Percentiles rank a stretch among this genome's conserved stretches.
phyloP scores from a whole-genome alignment of 2,797 vertebrate species.

The Ctenosaura bakeri region DNA sequence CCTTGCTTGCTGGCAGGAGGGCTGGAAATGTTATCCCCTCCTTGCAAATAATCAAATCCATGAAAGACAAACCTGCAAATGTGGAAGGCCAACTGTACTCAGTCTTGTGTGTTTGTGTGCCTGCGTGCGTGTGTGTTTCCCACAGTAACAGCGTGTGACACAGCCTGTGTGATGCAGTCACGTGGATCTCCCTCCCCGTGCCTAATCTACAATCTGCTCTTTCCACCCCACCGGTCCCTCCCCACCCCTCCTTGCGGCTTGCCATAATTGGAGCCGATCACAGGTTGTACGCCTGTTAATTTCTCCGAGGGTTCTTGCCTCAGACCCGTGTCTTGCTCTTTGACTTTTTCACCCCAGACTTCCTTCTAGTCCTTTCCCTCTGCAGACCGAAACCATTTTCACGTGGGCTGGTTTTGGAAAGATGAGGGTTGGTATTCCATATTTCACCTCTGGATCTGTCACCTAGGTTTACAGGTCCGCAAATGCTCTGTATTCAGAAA shows the following conservation, averaged over 20 bases:
- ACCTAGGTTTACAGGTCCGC: not conserved
- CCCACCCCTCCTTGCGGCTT: not conserved
- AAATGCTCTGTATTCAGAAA: too few relatives aligned
- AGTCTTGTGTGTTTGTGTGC: not conserved
- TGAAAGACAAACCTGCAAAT: too few relatives aligned
- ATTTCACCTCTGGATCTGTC: not conserved
- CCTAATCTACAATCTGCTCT: too few relatives aligned
- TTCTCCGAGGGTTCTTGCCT: not conserved
- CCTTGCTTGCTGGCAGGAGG: too few relatives aligned
- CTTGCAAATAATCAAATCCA: too few relatives aligned
- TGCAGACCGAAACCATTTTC: too few relatives aligned
- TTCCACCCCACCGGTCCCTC: not conserved
- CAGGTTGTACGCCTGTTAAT: not conserved
- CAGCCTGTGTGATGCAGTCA: not conserved
- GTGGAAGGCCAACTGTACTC: too few relatives aligned
- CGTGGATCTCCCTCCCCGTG: not conserved
- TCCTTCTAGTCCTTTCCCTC: not conserved
- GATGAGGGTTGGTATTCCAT: too few relatives aligned
- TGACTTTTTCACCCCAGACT: conserved; percentile 13
- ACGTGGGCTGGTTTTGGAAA: not conserved
- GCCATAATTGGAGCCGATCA: conserved; percentile 4
- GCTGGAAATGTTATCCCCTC: too few relatives aligned
- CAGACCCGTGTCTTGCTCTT: not conserved
- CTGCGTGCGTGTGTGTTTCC: not conserved
- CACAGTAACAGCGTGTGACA: not conserved